Conservation (phyloP, 2,797 vertebrate species). For the Anas acuta region DNA sequence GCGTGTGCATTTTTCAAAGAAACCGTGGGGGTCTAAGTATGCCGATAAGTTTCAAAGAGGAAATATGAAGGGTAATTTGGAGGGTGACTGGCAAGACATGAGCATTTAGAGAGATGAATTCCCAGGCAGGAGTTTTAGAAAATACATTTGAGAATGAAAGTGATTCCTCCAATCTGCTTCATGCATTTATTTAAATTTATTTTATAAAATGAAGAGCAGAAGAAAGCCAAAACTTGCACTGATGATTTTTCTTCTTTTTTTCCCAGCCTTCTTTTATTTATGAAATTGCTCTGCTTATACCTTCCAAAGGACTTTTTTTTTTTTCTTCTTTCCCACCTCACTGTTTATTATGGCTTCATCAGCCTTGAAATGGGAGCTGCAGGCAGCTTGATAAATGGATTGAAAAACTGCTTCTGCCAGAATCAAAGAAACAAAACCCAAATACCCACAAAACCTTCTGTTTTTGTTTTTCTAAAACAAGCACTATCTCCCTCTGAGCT, state of each 20-base stretch:
- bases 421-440: not conserved
- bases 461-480: constrained; percentile 6
- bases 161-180: not conserved
- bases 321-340: constrained; percentile 5
- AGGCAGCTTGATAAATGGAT: constrained; percentile 57
- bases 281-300: constrained; percentile 58
- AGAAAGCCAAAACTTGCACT: not conserved
- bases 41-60: not conserved
- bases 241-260: not conserved
- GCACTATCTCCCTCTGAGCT: not conserved
- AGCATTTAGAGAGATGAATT: not conserved
- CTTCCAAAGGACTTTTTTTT: not conserved
- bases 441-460: not conserved
- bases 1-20: not conserved
- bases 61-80: not conserved
- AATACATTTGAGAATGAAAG: not conserved
- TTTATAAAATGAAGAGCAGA: constrained; percentile 15
- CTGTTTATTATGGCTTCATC: constrained; percentile 63
- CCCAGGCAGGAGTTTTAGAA: not conserved
- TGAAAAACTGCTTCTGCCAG: constrained; percentile 36
- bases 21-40: not conserved
- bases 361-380: constrained; percentile 51
- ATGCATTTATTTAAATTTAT: constrained; percentile 45
- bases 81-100: not conserved
- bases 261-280: constrained; percentile 37